Percentiles rank a stretch among this genome's conserved stretches.
Conservation (phyloP, 35 echinoderm and acorn worm genomes). For the Apostichopus californicus region DNA sequence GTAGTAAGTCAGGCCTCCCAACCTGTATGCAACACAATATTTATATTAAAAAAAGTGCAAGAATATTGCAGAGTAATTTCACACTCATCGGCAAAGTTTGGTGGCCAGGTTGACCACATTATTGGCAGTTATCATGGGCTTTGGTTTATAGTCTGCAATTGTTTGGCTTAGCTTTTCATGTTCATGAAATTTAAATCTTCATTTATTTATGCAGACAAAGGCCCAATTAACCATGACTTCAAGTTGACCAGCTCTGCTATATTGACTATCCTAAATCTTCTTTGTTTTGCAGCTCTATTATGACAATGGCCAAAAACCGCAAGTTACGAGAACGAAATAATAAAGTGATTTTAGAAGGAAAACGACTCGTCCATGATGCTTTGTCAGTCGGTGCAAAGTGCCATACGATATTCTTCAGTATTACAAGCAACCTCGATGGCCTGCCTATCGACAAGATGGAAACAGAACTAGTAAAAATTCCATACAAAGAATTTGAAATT, state of each 20-base stretch:
- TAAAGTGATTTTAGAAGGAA: slow-evolving; percentile 83
- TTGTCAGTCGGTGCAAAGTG: slow-evolving; percentile 64
- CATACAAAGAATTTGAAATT: slow-evolving; percentile 73
- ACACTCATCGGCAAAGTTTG: too few species aligned
- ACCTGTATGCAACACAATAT: too few species aligned
- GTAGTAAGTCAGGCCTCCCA: too few species aligned
- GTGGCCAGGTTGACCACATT: too few species aligned
- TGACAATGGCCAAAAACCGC: slow-evolving; percentile 73
- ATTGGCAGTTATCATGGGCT: neutral
- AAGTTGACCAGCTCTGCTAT: too few species aligned
- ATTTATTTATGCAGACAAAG: neutral
- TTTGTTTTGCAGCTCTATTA: slow-evolving; percentile 50
- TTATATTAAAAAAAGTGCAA: too few species aligned
- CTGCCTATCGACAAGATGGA: slow-evolving; percentile 63
- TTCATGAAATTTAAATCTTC: neutral
- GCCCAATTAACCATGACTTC: neutral
- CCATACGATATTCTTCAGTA: slow-evolving; percentile 83
- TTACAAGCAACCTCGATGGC: slow-evolving; percentile 63
- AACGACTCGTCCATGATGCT: slow-evolving; percentile 85
- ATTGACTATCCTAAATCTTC: too few species aligned
- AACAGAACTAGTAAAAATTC: slow-evolving; percentile 66
- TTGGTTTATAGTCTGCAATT: neutral
- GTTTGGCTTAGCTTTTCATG: neutral
- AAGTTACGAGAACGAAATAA: slow-evolving; percentile 67
- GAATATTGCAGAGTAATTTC: too few species aligned